Conservation (phyloP, 2,797 vertebrate genomes). For the Rhodeus uyekii region DNA sequence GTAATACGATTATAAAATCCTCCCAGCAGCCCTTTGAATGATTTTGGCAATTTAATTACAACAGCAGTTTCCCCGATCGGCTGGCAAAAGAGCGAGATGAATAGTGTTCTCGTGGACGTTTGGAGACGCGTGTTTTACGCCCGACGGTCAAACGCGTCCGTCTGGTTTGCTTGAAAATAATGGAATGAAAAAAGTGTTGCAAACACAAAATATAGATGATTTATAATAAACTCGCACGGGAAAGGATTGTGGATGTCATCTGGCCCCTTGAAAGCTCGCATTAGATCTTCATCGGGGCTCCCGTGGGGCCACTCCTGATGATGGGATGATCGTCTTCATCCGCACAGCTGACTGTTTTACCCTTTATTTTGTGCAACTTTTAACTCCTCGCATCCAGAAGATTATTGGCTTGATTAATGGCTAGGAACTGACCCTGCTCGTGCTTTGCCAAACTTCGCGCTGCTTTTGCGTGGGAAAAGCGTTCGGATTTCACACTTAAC, state of each 20-base stretch:
- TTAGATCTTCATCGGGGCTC: too few species aligned
- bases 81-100: not conserved
- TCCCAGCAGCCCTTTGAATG: too few species aligned
- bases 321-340: slow-evolving; percentile 87
- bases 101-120: too few species aligned
- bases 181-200: too few species aligned
- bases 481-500: not conserved
- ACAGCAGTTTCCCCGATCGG: not conserved
- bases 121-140: too few species aligned
- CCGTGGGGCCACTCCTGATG: too few species aligned
- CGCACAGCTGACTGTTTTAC: slow-evolving; percentile 87
- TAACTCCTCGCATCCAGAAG: slow-evolving; percentile 93
- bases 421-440: slow-evolving; percentile 88
- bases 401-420: slow-evolving; percentile 96
- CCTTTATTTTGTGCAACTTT: slow-evolving; percentile 95
- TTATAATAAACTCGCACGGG: too few species aligned
- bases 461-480: slow-evolving; percentile 52
- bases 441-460: slow-evolving; percentile 61
- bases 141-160: too few species aligned
- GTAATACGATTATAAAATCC: slow-evolving; percentile 47
- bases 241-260: too few species aligned
- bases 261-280: too few species aligned
- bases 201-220: too few species aligned
- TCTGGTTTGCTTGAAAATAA: too few species aligned
- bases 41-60: slow-evolving; percentile 10